A percentile compares a stretch with the other conserved stretches of the same genome.
These are phyloP conservation scores for Bombyx huttoni DNA, from an alignment of 2,888 invertebrate genomes.

Conservation along the genomic window DNA sequence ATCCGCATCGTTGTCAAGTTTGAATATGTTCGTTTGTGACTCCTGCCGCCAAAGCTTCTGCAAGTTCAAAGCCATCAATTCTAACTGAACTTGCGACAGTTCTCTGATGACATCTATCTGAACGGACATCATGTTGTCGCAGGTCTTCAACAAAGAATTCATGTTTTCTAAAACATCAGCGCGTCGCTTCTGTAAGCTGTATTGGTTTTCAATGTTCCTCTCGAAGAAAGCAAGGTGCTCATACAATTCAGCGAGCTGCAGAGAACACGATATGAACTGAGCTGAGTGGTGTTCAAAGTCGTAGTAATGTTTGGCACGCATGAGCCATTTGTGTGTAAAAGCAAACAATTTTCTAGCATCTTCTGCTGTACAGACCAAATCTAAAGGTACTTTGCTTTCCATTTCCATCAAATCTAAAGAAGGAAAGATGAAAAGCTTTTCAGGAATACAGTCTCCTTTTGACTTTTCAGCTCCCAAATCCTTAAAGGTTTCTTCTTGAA, in stretches of 20 bases:
- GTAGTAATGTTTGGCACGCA: conserved; percentile 71
- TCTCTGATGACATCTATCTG: conserved; percentile 72
- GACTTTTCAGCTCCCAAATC: conserved; percentile 41
- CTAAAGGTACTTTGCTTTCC: conserved; percentile 40
- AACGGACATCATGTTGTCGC: conserved; percentile 62
- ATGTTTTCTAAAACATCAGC: conserved; percentile 73
- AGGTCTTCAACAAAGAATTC: conserved; percentile 63
- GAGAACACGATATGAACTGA: conserved; percentile 71
- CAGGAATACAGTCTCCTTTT: conserved; percentile 34
- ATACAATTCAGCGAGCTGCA: conserved; percentile 76
- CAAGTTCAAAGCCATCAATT: conserved; percentile 74
- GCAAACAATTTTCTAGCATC: conserved; percentile 69
- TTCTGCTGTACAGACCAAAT: conserved; percentile 34
- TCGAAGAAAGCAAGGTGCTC: conserved; percentile 81
- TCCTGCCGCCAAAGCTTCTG: conserved; percentile 69
- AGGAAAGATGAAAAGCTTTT: conserved; percentile 41
- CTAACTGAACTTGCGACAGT: conserved; percentile 74
- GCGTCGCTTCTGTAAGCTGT: conserved; percentile 72
- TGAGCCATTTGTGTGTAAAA: conserved; percentile 73
- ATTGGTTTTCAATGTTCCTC: conserved; percentile 74
- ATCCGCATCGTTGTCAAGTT: conserved; percentile 45
- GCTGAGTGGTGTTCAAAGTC: conserved; percentile 72
- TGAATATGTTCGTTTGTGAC: conserved; percentile 52
- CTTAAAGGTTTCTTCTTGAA: conserved; percentile 43
- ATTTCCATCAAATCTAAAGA: conserved; percentile 46